Evolutionary conservation across 1,140 invertebrate species (phyloP), one percentile per base, ranked within the genome.

Genomic region (Nephila pilipes): DNA sequence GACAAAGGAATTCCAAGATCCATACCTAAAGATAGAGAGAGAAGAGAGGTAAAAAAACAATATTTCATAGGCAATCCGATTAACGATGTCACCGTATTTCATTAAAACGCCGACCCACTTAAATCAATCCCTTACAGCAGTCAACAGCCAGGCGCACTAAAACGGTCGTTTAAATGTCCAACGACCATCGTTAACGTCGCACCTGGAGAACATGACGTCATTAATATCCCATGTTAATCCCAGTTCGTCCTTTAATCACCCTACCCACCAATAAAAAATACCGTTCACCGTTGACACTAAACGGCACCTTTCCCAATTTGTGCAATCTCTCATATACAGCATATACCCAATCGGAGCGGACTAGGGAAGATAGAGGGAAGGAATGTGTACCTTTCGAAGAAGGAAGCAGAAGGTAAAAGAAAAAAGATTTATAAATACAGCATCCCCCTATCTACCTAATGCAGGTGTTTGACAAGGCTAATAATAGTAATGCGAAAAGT

Each of bases 141-240:
- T 75, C 69, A 75, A 75, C 69, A 18, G 20, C 32, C 32, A 75
- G 16, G 12, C 25, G 63, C 69, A 32, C 69, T 75, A 75, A 75
- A 75, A 75, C 29, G 10, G 69, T 75, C 69, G 29, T 75, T 75
- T 75, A 75, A 32, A 75, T 29, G 29, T 75, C 69, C 12, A 20
- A 14, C 69, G 29, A 75, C 32, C 29, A 29, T 75, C 69, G 69
- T 75, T 75, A 75, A 36, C 12, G 18, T 32, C 25, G 29, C 69
- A 75, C 69, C 69, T 75, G 69, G 25, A 6, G 69, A 46, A 75
- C 69, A 36, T 32, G 69, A 75, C 12, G 69, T 75, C 69, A 75
- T 75, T 75, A 75, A 75, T 75, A 75, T 75, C 69, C 29, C 32
- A 36, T 18, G 69, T 75, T 75, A 75, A 75, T 75, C 69, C 32